Percentiles rank a stretch among this genome's conserved stretches.
Conservation (phyloP, 2,797 vertebrate genomes). For the Microctenopoma stevenorrisi region DNA sequence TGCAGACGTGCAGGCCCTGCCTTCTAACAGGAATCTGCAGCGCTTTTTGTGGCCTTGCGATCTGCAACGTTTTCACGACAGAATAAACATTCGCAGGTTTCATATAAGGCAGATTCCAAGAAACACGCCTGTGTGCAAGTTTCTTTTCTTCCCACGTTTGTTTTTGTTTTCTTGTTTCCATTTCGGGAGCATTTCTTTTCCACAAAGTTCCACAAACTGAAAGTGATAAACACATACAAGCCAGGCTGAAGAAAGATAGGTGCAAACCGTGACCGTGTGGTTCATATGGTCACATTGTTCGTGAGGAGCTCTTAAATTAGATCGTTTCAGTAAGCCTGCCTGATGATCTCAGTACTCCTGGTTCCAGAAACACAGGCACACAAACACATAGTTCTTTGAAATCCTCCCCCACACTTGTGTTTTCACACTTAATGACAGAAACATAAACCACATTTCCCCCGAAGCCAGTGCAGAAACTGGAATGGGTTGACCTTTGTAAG, state of each 20-base stretch:
- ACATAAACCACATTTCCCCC: constrained; percentile 62
- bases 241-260: not conserved
- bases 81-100: constrained; percentile 50
- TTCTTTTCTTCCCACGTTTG: constrained; percentile 57
- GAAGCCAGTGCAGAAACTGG: constrained; percentile 56
- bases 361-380: constrained; percentile 66
- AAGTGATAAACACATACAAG: not conserved
- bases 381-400: constrained; percentile 70
- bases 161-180: constrained; percentile 21
- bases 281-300: constrained; percentile 25
- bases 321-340: constrained; percentile 50
- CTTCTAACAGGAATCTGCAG: constrained; percentile 64
- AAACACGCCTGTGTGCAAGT: constrained; percentile 46
- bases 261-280: constrained; percentile 16
- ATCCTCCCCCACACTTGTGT: constrained; percentile 74
- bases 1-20: constrained; percentile 40
- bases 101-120: constrained; percentile 58
- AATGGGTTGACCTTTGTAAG: constrained; percentile 57
- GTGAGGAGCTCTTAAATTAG: constrained; percentile 30
- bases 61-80: constrained; percentile 41
- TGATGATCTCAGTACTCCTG: constrained; percentile 65
- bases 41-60: constrained; percentile 14
- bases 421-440: constrained; percentile 78
- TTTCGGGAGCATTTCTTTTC: constrained; percentile 28
- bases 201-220: constrained; percentile 23